Conservation (phyloP, 2,888 invertebrate species). For the Tromatobia lineatoria region DNA sequence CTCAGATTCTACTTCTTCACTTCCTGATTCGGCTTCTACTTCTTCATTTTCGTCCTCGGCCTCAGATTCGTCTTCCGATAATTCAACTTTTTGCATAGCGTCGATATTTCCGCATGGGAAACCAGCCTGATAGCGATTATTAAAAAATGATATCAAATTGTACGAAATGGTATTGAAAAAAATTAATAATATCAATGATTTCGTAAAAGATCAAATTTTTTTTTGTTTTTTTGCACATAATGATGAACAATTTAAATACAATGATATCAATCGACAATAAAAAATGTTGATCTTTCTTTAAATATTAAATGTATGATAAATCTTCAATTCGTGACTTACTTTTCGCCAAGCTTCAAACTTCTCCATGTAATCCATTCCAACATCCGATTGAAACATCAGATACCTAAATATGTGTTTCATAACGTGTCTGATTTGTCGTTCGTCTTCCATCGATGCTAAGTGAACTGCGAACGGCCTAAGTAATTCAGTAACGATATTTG, state of each 20-base stretch:
- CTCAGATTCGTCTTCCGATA: constrained; percentile 76
- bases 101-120: constrained; percentile 91
- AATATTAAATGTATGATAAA: background rate
- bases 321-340: constrained; percentile 83
- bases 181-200: background rate
- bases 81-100: constrained; percentile 87
- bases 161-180: background rate
- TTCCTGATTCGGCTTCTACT: constrained; percentile 79
- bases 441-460: constrained; percentile 87
- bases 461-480: constrained; percentile 90
- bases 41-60: constrained; percentile 78
- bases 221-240: background rate
- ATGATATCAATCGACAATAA: background rate
- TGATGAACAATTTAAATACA: too few species aligned
- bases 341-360: constrained; percentile 90
- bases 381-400: constrained; percentile 90
- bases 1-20: constrained; percentile 68
- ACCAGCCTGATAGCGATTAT: constrained; percentile 87
- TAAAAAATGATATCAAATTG: background rate
- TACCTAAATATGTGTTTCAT: constrained; percentile 89
- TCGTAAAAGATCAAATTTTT: constrained; percentile 1
- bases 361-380: constrained; percentile 89
- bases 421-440: constrained; percentile 86
- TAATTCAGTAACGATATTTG: constrained; percentile 87
- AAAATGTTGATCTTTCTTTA: background rate